Percentiles rank a stretch among this genome's conserved stretches.
Evolutionary conservation across 1,140 invertebrate species (phyloP).

Genomic region (Drosophila pseudoobscura): DNA sequence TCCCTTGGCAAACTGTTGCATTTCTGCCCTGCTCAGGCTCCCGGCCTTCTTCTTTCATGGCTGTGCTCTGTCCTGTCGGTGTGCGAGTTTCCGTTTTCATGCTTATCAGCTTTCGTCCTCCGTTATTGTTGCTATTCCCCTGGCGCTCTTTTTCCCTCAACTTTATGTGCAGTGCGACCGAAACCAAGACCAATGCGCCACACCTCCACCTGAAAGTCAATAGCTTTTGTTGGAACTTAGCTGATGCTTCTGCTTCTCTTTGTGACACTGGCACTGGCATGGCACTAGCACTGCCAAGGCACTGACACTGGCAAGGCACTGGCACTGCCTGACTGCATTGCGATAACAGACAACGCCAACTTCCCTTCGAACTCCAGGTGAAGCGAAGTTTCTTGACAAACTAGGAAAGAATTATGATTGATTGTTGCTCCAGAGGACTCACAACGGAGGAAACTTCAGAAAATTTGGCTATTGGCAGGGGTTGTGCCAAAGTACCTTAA

Average conservation of each 20-base stretch:
- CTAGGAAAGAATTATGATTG: constrained; percentile 79
- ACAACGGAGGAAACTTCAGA: constrained; percentile 25
- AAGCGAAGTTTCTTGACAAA: constrained; percentile 67
- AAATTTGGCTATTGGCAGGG: constrained; percentile 1
- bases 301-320: not conserved
- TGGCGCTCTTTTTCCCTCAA: constrained; percentile 66
- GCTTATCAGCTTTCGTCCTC: constrained; percentile 69
- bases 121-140: constrained; percentile 55
- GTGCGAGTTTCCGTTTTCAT: constrained; percentile 58
- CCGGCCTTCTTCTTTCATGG: constrained; percentile 52
- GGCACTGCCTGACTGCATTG: constrained; percentile 52
- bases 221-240: constrained; percentile 63
- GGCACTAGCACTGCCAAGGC: too few relatives aligned
- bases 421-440: constrained; percentile 54
- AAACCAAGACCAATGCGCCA: constrained; percentile 39
- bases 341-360: constrained; percentile 63
- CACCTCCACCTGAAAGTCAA: constrained; percentile 48
- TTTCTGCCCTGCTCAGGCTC: constrained; percentile 6
- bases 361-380: constrained; percentile 39
- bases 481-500: too few relatives aligned
- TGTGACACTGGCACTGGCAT: constrained; percentile 10
- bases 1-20: constrained; percentile 63
- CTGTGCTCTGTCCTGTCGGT: constrained; percentile 32
- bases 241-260: constrained; percentile 9
- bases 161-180: constrained; percentile 58